Percentiles rank a stretch among this genome's conserved stretches.
Conservation (phyloP, 2,113 vertebrate genomes). For the Barbus barbus region DNA sequence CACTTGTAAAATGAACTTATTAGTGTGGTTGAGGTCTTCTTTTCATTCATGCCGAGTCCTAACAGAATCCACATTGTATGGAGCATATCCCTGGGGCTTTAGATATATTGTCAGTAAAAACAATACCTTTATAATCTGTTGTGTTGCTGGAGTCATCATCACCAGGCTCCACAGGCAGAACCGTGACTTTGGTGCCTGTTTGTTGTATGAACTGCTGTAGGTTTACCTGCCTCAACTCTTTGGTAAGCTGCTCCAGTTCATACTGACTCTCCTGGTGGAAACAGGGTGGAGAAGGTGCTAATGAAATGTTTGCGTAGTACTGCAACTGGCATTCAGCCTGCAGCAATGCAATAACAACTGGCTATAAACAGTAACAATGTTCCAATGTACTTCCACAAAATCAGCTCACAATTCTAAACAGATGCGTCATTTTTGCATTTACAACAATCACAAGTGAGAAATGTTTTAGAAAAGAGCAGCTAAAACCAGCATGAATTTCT, state of each 20-base stretch:
- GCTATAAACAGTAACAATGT: neutral
- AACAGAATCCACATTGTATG: neutral
- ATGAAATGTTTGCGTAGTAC: neutral
- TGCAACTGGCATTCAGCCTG: neutral
- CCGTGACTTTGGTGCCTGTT: constrained; percentile 94
- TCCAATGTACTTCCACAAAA: neutral
- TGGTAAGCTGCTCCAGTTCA: constrained; percentile 94
- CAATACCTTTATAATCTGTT: constrained; percentile 76
- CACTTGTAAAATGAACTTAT: neutral
- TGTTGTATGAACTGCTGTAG: constrained; percentile 98
- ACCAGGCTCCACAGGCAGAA: constrained; percentile 87
- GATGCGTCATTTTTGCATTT: neutral
- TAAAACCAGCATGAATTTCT: neutral
- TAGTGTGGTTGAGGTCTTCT: neutral
- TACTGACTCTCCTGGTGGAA: constrained; percentile 88
- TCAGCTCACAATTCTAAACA: neutral
- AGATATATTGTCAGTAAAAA: neutral
- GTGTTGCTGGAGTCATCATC: constrained; percentile 77
- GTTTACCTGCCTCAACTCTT: constrained; percentile 96
- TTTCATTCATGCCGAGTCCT: neutral
- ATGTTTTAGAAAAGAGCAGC: neutral
- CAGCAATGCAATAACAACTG: neutral
- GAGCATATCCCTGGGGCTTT: neutral
- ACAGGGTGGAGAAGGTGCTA: constrained; percentile 18
- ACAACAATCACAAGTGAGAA: neutral